A percentile compares a stretch with the other conserved stretches of the same genome.
Evolutionary conservation across 2,888 invertebrate genomes (phyloP).

Genomic region (Phyllotreta cruciferae): DNA sequence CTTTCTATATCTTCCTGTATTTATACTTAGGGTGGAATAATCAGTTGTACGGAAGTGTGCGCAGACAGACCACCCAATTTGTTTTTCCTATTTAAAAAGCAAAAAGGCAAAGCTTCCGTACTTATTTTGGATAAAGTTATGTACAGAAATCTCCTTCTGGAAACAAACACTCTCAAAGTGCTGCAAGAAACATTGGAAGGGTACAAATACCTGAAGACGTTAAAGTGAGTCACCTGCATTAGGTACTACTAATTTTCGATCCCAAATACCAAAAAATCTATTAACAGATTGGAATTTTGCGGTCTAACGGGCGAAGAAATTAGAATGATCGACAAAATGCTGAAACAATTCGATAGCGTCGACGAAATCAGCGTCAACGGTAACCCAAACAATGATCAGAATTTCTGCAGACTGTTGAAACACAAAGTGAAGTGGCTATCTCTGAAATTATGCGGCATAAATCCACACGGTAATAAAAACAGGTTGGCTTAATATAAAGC

Average conservation of each 20-base stretch:
- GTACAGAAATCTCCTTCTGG: conserved; percentile 23
- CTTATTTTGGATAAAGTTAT: conserved; percentile 15
- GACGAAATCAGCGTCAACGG: conserved; percentile 37
- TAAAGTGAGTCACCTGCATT: conserved; percentile 20
- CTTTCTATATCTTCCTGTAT: neutral
- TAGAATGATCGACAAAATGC: conserved; percentile 21
- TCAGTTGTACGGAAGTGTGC: neutral
- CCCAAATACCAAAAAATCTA: neutral
- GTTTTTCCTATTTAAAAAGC: neutral
- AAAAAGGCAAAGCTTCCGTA: neutral
- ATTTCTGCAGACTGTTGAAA: conserved; percentile 29
- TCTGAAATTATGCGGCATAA: conserved; percentile 37
- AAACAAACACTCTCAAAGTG: conserved; percentile 13
- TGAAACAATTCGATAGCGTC: conserved; percentile 20
- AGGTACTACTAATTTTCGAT: neutral
- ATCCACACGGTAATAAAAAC: conserved; percentile 24
- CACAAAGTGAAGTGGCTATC: conserved; percentile 29
- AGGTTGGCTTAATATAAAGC: neutral
- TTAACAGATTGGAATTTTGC: conserved; percentile 41
- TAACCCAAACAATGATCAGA: conserved; percentile 34
- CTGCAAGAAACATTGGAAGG: conserved; percentile 6
- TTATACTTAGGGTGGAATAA: neutral
- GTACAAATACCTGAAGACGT: conserved; percentile 2
- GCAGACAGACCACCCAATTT: neutral
- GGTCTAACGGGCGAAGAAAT: conserved; percentile 31